phyloP scores from a whole-genome alignment of 2,797 vertebrate genomes.

The Tokudaia tokunoshimensis region DNA sequence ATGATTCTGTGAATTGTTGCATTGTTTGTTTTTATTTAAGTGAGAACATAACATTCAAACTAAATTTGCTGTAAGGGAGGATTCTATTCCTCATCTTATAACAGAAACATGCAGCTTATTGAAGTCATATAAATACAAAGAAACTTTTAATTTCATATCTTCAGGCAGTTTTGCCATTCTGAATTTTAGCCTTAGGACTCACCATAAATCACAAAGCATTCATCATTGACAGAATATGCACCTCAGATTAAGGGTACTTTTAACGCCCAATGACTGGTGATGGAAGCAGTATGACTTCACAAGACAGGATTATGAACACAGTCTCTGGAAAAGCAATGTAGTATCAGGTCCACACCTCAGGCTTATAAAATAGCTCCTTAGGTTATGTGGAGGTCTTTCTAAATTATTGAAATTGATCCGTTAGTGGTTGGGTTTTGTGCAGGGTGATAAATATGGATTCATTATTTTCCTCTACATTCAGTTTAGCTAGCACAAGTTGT shows the following conservation, averaged over 20 bases:
- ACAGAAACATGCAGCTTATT: constrained; percentile 20
- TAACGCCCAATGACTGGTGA: constrained; percentile 82
- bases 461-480: background rate
- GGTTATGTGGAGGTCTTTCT: constrained; percentile 61
- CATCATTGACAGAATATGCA: constrained; percentile 78
- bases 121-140: background rate
- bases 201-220: constrained; percentile 64
- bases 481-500: background rate
- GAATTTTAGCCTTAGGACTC: constrained; percentile 63
- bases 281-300: constrained; percentile 78
- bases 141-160: constrained; percentile 66
- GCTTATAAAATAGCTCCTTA: background rate
- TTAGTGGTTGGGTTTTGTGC: background rate
- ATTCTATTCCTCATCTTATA: background rate
- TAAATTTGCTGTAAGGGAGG: background rate
- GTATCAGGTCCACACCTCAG: background rate
- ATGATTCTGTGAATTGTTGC: background rate
- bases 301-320: constrained; percentile 37
- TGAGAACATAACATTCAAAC: background rate
- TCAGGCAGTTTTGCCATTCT: constrained; percentile 37
- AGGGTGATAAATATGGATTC: background rate
- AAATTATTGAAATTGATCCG: constrained; percentile 28
- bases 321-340: constrained; percentile 46
- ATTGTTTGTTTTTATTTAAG: constrained; percentile 10
- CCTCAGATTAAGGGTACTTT: constrained; percentile 80